phyloP scores from a whole-genome alignment of 2,888 invertebrate genomes.

The Chrysolina oricalcia region DNA sequence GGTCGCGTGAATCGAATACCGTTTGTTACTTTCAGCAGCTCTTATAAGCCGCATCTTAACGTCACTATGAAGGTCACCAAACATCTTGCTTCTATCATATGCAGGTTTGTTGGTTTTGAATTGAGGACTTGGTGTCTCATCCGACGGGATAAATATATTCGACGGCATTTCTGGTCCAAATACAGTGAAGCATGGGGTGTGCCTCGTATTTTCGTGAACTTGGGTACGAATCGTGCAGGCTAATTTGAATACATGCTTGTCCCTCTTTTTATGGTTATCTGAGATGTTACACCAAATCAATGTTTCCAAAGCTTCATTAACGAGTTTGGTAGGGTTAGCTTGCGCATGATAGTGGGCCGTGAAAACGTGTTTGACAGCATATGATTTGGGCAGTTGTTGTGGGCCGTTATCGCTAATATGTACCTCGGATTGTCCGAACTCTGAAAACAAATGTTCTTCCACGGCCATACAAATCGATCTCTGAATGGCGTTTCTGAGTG shows the following conservation, averaged over 20 bases:
- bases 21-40: no score
- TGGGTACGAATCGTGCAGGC: no score
- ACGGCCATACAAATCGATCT: background rate
- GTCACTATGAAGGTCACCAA: no score
- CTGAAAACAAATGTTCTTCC: background rate
- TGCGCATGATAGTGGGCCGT: constrained; percentile 4
- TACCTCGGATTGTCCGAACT: background rate
- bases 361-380: constrained; percentile 6
- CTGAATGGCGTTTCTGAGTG: constrained; percentile 34
- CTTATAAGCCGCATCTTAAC: no score
- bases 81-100: no score
- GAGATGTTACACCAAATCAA: constrained; percentile 6
- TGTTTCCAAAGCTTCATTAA: constrained; percentile 12
- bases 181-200: no score
- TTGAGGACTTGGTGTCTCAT: no score
- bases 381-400: background rate
- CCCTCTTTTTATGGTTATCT: background rate
- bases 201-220: no score
- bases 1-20: constrained; percentile 28
- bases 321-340: background rate
- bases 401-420: background rate
- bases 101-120: no score
- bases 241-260: no score
- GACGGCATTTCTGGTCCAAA: no score
- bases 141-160: no score